Conservation (phyloP, 2,888 invertebrate species). For the Agriopis aurantiaria region DNA sequence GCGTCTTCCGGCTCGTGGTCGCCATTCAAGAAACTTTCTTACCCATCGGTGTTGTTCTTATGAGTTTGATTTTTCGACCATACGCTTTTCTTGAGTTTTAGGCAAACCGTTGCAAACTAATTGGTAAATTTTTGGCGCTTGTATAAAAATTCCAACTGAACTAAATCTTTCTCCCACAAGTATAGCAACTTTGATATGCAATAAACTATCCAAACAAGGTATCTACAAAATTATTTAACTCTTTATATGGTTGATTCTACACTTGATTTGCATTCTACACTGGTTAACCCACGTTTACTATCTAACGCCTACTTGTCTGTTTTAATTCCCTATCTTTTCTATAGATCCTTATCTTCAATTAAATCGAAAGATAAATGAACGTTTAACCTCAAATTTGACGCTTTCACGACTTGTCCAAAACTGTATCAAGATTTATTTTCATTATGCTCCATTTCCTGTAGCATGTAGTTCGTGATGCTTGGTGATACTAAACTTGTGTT, state of each 20-base stretch:
- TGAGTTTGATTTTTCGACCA: too few species aligned
- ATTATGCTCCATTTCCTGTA: too few species aligned
- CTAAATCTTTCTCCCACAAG: background rate
- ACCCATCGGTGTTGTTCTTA: too few species aligned
- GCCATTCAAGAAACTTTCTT: too few species aligned
- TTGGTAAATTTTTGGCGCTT: too few species aligned
- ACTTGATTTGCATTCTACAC: constrained; percentile 21
- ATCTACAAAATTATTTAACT: background rate
- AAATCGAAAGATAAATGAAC: constrained; percentile 22
- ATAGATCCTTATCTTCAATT: constrained; percentile 26
- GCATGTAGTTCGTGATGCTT: too few species aligned
- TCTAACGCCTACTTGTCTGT: constrained; percentile 36
- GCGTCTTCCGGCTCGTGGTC: too few species aligned
- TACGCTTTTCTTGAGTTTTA: too few species aligned
- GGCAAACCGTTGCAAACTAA: too few species aligned
- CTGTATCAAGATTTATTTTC: background rate
- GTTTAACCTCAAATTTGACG: constrained; percentile 29
- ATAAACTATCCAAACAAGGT: background rate
- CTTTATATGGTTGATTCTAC: constrained; percentile 16
- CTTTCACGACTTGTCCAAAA: constrained; percentile 30
- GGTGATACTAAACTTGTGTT: too few species aligned
- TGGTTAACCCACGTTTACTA: constrained; percentile 29
- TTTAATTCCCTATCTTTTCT: constrained; percentile 28
- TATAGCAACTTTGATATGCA: background rate
- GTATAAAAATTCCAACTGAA: too few species aligned